A percentile compares a stretch with the other conserved stretches of the same genome.
phyloP scores from a whole-genome alignment of 2,113 vertebrate genomes.

The Pardalotus punctatus region DNA sequence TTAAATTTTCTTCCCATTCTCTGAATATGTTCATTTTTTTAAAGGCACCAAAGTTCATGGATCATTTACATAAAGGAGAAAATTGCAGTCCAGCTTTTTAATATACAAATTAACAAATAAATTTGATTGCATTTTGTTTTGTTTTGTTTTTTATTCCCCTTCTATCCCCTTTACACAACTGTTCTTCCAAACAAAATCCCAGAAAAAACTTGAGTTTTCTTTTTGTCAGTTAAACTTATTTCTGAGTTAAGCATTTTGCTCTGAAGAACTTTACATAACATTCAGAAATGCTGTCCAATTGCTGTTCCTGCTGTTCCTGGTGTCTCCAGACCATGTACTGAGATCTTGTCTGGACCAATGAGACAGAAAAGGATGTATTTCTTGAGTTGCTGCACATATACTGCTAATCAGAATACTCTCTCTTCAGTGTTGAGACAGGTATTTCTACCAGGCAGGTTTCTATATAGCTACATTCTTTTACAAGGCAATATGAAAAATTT shows the following conservation, averaged over 20 bases:
- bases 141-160: not conserved
- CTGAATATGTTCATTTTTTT: not conserved
- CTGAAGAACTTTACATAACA: not conserved
- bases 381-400: not conserved
- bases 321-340: not conserved
- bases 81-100: not conserved
- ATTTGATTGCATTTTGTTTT: not conserved
- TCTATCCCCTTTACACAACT: not conserved
- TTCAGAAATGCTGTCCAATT: not conserved
- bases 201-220: not conserved
- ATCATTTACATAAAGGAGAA: not conserved
- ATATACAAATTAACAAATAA: not conserved
- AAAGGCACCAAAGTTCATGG: not conserved
- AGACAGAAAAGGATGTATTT: not conserved
- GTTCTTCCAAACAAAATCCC: not conserved
- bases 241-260: not conserved
- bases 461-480: not conserved
- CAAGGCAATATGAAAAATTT: not conserved
- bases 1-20: not conserved
- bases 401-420: not conserved
- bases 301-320: not conserved
- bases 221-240: not conserved
- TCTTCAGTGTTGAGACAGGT: not conserved
- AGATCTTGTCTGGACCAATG: not conserved
- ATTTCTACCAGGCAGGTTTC: not conserved